Evolutionary conservation across 2,797 vertebrate genomes (phyloP), one percentile per base, ranked within the genome.

Genomic region (Coluber constrictor): DNA sequence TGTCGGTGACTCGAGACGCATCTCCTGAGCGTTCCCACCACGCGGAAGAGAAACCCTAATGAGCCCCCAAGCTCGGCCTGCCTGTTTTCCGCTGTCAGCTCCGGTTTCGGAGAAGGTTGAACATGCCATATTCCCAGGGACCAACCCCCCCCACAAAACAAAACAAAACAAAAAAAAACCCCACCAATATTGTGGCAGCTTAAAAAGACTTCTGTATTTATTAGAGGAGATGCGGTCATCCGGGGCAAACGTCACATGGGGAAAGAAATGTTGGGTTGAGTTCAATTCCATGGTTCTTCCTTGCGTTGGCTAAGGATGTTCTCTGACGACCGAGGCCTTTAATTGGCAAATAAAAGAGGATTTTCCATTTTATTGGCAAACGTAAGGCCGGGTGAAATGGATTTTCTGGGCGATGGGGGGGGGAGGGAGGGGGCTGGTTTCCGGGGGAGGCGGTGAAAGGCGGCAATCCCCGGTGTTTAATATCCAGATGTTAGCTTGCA

Each of bases 401-500:
- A 12, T 90, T 79, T 96, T 89, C 5, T 94, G 92, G 89, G 70
- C 57, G 86, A 10, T 0, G 88, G 86, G 60, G 6, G 9, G 9
- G 4, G 70, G 0, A 4, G 74, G 63, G 51, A 1, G 51, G 5
- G 70, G 1, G 6, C 91, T 70, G 86, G 63, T 90, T 91, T 91
- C 94, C 89, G 90, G 89, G 23, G 47, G 90, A 96, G 97, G 70
- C 27, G 97, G 95, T 87, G n/a, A 8, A 94, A 95, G 94, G 96
- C 97, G 47, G 8, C 96, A 95, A 96, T 97, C 98, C 98, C 94
- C 61, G 92, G 92, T 95, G 95, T 97, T 97, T 98, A 98, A 98
- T 98, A 98, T 98, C 98, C 95, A 97, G 70, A 97, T 98, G 98
- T 97, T 97, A 97, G 97, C 96, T 96, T 98, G 97, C 97, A 98